Percentiles rank a stretch among this genome's conserved stretches.
phyloP scores from a whole-genome alignment of 2,113 vertebrate species.

The Mesembrinibis cayennensis region DNA sequence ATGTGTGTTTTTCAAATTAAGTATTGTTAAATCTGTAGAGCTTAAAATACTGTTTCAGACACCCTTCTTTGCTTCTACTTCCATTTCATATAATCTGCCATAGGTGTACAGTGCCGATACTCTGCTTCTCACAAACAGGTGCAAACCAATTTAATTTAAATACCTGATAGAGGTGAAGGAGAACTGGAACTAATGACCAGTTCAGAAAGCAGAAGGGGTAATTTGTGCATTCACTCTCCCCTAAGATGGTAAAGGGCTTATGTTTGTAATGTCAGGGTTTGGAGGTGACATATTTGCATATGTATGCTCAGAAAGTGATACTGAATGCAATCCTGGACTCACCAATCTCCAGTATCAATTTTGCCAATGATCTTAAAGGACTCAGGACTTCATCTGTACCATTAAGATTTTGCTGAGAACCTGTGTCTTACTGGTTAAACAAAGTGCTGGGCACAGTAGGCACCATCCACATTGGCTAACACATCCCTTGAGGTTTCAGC shows the following conservation, averaged over 20 bases:
- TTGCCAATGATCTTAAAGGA: neutral
- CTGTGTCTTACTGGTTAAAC: neutral
- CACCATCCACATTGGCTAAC: neutral
- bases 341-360: neutral
- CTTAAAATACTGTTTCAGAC: constrained; percentile 65
- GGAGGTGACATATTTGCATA: neutral
- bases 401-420: neutral
- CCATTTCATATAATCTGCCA: constrained; percentile 39
- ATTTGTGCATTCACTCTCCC: neutral
- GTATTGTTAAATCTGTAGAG: constrained; percentile 61
- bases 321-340: neutral
- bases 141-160: constrained; percentile 47
- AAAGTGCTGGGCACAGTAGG: neutral
- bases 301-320: neutral
- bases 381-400: neutral
- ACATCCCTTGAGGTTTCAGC: neutral
- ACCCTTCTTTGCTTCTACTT: constrained; percentile 30
- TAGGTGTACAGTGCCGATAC: neutral
- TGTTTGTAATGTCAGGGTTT: neutral
- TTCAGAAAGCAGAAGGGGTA: neutral
- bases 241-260: neutral
- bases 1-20: constrained; percentile 74
- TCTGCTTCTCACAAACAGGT: neutral
- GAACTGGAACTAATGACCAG: neutral
- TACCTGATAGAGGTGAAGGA: constrained; percentile 33